Evolutionary conservation across 2,888 invertebrate species (phyloP), one percentile per base, ranked within the genome.

Genomic region (Molanna angustata): DNA sequence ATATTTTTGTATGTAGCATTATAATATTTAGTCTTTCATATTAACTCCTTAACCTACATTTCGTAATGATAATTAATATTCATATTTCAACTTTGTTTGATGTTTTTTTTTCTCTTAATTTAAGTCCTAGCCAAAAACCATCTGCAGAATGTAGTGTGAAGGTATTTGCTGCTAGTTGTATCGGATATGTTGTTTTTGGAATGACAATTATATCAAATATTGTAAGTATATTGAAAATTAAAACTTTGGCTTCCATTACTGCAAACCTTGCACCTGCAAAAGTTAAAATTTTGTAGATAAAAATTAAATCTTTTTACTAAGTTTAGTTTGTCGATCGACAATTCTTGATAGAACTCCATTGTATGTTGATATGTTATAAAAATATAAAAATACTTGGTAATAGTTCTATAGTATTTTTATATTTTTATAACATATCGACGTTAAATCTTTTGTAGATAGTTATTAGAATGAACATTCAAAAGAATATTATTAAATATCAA

Each of bases 221-320:
- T 2, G 53, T 41, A 22, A 65, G 49, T 11, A 65, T 27, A 40
- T 59, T 42, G 31, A 62, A 59, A 2, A 64, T 41, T 14, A 61
- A 53, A 27, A 61, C 55, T 58, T 65, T 65, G 1, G 57, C 52
- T 57, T 63, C 64, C 62, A 64, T 60, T 4, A 64, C 54, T 0
- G 70, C 69, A 50, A 71, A 71, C 19, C 69, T 61, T 13, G 60
- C 60, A 7, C 61, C 64, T 64, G 54, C 9, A 60, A 57, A 16
- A 13, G 40, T 7, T 17, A 7, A 18, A 17, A 4, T 18, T 7
- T 7, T 40, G 9, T 40, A 16, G 16, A 4, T 35, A 35, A 35
- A 13, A 35, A 35, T 4, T 17, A 9, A 41, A 18, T 6, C 9
- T 9, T n/a, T n/a, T n/a, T n/a, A n/a, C n/a, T n/a, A n/a, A n/a